Percentiles rank a stretch among this genome's conserved stretches.
Evolutionary conservation across 2,113 vertebrate genomes (phyloP).

Genomic region (Corythornis vintsioides): DNA sequence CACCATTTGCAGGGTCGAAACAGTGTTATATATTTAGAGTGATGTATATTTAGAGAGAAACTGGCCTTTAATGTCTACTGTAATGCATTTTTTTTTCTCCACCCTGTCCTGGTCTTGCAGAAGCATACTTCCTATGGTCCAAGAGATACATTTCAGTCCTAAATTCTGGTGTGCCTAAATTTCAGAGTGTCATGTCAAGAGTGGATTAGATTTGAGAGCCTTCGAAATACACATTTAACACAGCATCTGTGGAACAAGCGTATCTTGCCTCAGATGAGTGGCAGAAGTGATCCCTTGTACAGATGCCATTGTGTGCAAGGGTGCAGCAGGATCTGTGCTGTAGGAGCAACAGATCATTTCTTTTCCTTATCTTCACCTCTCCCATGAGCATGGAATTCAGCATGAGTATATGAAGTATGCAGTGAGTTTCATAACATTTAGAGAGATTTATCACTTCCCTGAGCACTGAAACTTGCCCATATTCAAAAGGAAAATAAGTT

Average conservation of each 20-base stretch:
- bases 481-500: constrained; percentile 13
- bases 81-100: background rate
- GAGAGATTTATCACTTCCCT: background rate
- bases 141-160: background rate
- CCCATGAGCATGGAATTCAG: background rate
- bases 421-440: background rate
- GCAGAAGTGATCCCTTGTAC: background rate
- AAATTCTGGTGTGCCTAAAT: background rate
- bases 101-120: background rate
- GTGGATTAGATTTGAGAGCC: background rate
- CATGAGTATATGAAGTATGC: background rate
- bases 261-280: background rate
- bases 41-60: background rate
- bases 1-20: background rate
- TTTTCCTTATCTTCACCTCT: background rate
- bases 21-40: background rate
- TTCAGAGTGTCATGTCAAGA: background rate
- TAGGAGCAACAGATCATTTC: background rate
- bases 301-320: rapidly evolving
- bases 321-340: background rate
- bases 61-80: background rate
- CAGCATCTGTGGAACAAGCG: background rate
- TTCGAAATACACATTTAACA: background rate
- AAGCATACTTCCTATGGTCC: background rate
- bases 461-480: background rate